These are phyloP conservation scores for Drosophila kanapiae DNA, from an alignment of 1,140 invertebrate species.

Conservation along the genomic window DNA sequence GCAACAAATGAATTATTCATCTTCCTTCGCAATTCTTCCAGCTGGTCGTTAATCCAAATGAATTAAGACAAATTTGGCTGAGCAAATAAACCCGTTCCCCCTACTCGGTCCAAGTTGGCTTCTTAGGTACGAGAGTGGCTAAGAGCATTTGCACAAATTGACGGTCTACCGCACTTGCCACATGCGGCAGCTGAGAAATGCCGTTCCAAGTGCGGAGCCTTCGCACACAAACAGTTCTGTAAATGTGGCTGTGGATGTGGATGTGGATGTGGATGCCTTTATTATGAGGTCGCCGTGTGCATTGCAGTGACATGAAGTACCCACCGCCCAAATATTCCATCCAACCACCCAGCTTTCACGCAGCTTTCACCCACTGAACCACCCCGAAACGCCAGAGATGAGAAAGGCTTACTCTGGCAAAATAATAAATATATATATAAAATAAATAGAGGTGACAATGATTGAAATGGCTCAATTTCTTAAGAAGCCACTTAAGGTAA, in stretches of 20 bases:
- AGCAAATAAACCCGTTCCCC: constrained; percentile 55
- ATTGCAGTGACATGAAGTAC: constrained; percentile 51
- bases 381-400: constrained; percentile 1
- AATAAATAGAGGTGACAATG: not conserved
- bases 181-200: constrained; percentile 73
- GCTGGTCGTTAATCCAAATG: constrained; percentile 56
- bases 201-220: constrained; percentile 17
- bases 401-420: not conserved
- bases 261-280: constrained; percentile 40
- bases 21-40: constrained; percentile 10
- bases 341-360: not conserved
- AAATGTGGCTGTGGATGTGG: constrained; percentile 5
- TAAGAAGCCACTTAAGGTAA: not conserved
- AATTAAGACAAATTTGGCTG: constrained; percentile 68
- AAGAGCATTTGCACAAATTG: constrained; percentile 79
- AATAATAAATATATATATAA: not conserved
- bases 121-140: constrained; percentile 50
- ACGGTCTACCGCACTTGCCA: constrained; percentile 76
- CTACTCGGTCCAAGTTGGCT: constrained; percentile 8
- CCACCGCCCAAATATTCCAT: constrained; percentile 1
- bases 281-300: constrained; percentile 63
- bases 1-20: constrained; percentile 22
- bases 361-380: not conserved
- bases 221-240: constrained; percentile 11
- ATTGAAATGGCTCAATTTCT: not conserved